phyloP scores from a whole-genome alignment of 2,888 invertebrate species.

The Ectemnius lituratus region DNA sequence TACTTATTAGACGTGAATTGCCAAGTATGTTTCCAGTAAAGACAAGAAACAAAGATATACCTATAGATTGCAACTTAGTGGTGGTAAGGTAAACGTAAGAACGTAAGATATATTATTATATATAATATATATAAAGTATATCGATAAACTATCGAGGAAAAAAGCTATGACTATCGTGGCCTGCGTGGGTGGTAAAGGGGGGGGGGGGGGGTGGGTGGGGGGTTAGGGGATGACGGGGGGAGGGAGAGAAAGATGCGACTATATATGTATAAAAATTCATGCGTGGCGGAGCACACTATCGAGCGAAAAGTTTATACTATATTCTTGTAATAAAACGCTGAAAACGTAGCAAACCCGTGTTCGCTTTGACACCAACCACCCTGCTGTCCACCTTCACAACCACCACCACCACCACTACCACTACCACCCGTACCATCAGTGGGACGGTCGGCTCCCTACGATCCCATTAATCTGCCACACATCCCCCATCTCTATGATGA shows the following conservation, averaged over 20 bases:
- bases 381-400: not conserved
- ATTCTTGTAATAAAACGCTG: conserved; percentile 77
- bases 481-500: conserved; percentile 15
- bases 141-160: conserved; percentile 66
- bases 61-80: conserved; percentile 69
- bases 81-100: conserved; percentile 65
- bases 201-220: conserved; percentile 44
- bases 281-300: conserved; percentile 61
- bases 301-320: conserved; percentile 76
- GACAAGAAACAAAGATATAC: conserved; percentile 58
- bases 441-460: conserved; percentile 1
- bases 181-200: conserved; percentile 52
- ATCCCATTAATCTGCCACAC: conserved; percentile 1
- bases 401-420: no score
- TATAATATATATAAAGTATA: conserved; percentile 55
- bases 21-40: conserved; percentile 77
- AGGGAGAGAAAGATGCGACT: conserved; percentile 63
- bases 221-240: conserved; percentile 4
- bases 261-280: conserved; percentile 69
- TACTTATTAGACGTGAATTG: conserved; percentile 77
- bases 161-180: conserved; percentile 75
- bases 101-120: conserved; percentile 66
- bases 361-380: not conserved
- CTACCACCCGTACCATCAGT: no score
- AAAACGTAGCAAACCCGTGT: conserved; percentile 56